Evolutionary conservation across 2,113 vertebrate species (phyloP).

Genomic region (Pipa parva): DNA sequence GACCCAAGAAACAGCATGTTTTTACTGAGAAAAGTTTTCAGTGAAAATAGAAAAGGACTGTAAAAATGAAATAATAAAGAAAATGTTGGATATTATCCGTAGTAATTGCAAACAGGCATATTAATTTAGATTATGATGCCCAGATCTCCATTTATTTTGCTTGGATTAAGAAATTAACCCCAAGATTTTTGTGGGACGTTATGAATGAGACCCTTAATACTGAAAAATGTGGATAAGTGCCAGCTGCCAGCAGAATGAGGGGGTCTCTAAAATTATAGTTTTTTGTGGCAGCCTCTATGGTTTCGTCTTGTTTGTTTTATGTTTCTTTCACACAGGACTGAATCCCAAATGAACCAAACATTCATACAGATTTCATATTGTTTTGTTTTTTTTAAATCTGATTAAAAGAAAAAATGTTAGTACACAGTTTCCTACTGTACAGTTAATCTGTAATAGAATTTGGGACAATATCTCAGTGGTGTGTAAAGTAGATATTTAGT

Average conservation of each 20-base stretch:
- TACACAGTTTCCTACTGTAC: too few species aligned
- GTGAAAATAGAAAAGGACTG: too few species aligned
- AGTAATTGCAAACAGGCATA: conserved; percentile 34
- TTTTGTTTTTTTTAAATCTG: too few species aligned
- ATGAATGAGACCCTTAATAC: conserved; percentile 34
- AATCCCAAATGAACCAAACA: conserved; percentile 19
- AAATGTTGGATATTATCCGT: too few species aligned
- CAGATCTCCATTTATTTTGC: conserved; percentile 27
- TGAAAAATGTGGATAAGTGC: conserved; percentile 27
- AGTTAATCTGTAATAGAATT: background rate
- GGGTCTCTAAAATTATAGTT: conserved; percentile 35
- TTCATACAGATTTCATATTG: background rate
- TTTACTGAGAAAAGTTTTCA: too few species aligned
- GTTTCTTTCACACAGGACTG: conserved; percentile 26
- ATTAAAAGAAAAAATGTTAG: too few species aligned
- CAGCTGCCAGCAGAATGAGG: conserved; percentile 33
- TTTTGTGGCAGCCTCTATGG: conserved; percentile 26
- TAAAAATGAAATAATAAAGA: too few species aligned
- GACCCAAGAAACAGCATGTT: too few species aligned
- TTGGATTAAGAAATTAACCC: conserved; percentile 42
- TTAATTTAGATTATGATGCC: conserved; percentile 34
- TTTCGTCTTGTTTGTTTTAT: conserved; percentile 21
- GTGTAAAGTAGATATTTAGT: too few species aligned
- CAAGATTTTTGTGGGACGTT: conserved; percentile 34
- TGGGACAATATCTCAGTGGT: too few species aligned